phyloP scores from a whole-genome alignment of 2,113 vertebrate genomes.

The Bufo gargarizans region DNA sequence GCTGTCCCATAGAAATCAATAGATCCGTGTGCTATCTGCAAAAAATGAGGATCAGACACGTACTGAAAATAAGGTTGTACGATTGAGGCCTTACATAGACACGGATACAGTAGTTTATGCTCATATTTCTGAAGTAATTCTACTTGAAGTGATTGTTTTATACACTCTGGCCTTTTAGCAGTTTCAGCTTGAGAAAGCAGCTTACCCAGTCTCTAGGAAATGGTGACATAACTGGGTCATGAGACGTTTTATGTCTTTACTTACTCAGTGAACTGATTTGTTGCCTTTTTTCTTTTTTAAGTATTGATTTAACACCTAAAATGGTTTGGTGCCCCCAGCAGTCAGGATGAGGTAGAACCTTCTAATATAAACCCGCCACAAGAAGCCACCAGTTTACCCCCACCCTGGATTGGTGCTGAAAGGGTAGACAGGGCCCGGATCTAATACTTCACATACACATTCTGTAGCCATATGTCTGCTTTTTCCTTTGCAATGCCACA shows the following conservation, averaged over 20 bases:
- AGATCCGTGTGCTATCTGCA: neutral
- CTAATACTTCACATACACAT: no score
- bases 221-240: constrained; percentile 9
- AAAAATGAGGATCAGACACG: no score
- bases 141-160: neutral
- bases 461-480: no score
- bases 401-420: neutral
- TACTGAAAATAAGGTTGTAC: no score
- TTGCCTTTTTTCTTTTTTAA: neutral
- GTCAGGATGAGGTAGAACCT: neutral
- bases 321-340: neutral
- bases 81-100: neutral
- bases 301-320: neutral
- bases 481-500: no score
- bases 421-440: neutral
- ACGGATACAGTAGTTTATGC: neutral
- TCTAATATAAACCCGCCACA: neutral
- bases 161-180: neutral
- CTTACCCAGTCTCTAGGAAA: neutral
- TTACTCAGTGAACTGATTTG: neutral
- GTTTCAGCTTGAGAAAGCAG: constrained; percentile 25
- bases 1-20: no score
- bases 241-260: neutral
- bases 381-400: no score
- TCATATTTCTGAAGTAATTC: neutral